Base-by-base conservation (phyloP, 1,140 invertebrate genomes). In the Zeugodacus cucurbitae region DNA sequence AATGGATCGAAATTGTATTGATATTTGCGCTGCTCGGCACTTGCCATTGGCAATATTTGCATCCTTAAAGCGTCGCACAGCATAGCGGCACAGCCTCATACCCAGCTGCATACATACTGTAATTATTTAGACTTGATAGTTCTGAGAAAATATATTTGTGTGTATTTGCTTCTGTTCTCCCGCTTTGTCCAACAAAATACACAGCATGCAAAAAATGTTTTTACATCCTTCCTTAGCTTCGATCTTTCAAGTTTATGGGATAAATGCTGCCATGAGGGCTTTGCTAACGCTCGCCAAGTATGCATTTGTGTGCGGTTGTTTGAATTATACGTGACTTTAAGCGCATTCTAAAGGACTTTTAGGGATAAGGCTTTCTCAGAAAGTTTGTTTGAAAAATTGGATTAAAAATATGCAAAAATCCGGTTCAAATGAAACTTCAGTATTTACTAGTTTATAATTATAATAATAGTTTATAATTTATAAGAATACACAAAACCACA, bases 1-100 rank as follows among this genome's bases (percentile, higher is more conserved):
- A 82, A 82, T 82, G 74, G 74, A 82, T 82, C 48, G 74, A 82
- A 82, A 82, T 48, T 82, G 74, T 48, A 82, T n/a, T 82, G 74
- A 82, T 82, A 54, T 82, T 82, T 82, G 74, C 74, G 44, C 44
- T 82, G 20, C 20, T n/a, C 41, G 26, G 1, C 4, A n/a, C 44
- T 29, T 26, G 41, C 74, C 74, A 26, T 14, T 48, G n/a, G 74
- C 74, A 26, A 34, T 26, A 82, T 82, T 82, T 82, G 74, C 74
- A 82, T 82, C 74, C 41, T 82, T 82, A 6, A n/a, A 82, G 41
- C 74, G 8, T 7, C 8, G 26, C 41, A 54, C n/a, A 14, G n/a
- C 2, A 26, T 7, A n/a, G 7, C 7, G 32, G n/a, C n/a, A n/a
- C n/a, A n/a, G 3, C 44, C 37, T 14, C 41, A 8, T 6, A 48